Base-by-base conservation (phyloP, 2,797 vertebrate species). In the Rhyacichthys aspro region DNA sequence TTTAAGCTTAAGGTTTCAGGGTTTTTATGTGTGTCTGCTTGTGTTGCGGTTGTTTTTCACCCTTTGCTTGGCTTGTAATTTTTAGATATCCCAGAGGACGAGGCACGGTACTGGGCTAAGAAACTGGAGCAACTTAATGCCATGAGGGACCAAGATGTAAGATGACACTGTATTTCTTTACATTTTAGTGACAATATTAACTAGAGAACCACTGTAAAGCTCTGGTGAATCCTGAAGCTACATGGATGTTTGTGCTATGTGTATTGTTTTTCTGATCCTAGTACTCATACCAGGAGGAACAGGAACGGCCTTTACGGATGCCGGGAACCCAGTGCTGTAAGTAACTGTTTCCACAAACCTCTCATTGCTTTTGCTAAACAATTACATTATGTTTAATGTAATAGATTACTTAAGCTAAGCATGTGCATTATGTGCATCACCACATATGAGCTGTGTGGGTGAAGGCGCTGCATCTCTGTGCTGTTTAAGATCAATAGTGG, bases 21-120 rank as follows among this genome's bases (percentile, higher is more conserved):
- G 7, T 28, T 3, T 28, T 28, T 2, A 28, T 28, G 23, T 28
- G 23, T 28, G 23, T 28, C 1, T 28, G 19, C 23, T 48, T 59
- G 34, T 8, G 42, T 57, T 49, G 14, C 14, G 38, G 28, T 59
- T 63, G 39, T 61, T 76, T 72, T 67, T 58, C 15, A 63, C 17
- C 34, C 33, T 60, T 63, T 74, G 50, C 69, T 15, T 72, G 34
- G 11, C 42, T 75, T 75, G 60, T 78, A 63, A 59, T 75, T 70
- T 86, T 2, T 87, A 99, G 98, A 99, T 86, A 98, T 99, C 74
- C 98, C 98, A 0, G 98, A 99, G 81, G 98, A 99, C 65, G 98
- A 99, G 81, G 98, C 97, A 0, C 95, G 95, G 36, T 99, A 99
- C 70, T 99, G 97, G 98, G 96, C 97, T 63, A 98, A 98, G 86